Evolutionary conservation across 2,797 vertebrate species (phyloP), one percentile per base, ranked within the genome.

Genomic region (Aselliscus stoliczkanus): DNA sequence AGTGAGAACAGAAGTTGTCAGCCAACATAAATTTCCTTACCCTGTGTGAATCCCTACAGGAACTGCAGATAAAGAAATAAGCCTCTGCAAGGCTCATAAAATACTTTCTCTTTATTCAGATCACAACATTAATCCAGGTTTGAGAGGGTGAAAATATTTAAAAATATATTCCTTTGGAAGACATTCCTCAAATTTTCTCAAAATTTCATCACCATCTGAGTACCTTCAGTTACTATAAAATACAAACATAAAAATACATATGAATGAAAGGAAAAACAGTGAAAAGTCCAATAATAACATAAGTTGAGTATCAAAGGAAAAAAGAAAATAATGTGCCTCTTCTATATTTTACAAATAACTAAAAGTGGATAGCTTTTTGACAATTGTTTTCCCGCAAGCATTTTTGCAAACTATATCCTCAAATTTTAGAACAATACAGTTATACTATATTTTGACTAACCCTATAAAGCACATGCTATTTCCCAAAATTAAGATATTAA

Each of bases 1-100:
- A 98, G 98, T 98, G 98, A 98, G 96, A 97, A 96, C 90, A 94
- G 25, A 95, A 95, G 79, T 88, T 96, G 92, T 60, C 92, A 96
- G 88, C 89, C 64, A 91, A 67, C 60, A 88, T 88, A 94, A 87
- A 91, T 64, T 87, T 87, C 77, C 93, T 79, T 56, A 34, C 29
- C 25, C 25, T n/a, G 52, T 58, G 42, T 60, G 6, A 77, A 47
- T 89, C 56, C 27, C 67, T 85, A 39, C 64, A 94, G 91, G 60
- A 93, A 64, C 58, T 70, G 27, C 50, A 70, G 39, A 34, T 50
- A 70, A 81, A 94, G 23, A 15, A 67, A 37, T n/a, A 87, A n/a
- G 86, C 29, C 12, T 65, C 12, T 70, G 10, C 8, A 25, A 29
- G 73, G 21, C 60, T 90, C 76, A 3, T 2, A 56, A 31, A 37